Base-by-base conservation (phyloP, 2,888 invertebrate species). In the Onthophagus sagittarius region DNA sequence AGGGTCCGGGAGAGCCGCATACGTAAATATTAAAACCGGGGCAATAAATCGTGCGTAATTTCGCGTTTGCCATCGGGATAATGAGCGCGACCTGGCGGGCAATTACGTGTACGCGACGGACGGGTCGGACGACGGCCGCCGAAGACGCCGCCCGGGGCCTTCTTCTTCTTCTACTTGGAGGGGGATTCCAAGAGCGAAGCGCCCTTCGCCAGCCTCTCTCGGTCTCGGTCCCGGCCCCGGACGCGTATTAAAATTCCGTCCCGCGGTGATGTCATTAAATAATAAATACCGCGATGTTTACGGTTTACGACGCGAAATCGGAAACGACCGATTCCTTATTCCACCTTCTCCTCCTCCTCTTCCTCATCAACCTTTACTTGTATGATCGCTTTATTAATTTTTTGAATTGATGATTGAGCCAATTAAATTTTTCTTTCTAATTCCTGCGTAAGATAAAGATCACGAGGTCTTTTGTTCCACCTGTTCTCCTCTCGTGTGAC, bases 1-100 rank as follows among this genome's bases (percentile, higher is more conserved):
- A n/a, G 23, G 67, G 6, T n/a, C 31, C 23, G 15, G 67, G 67
- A 67, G 67, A 32, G 31, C 31, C 67, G 32, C 32, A 67, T 67
- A 67, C 67, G 67, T 67, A 67, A 67, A 67, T 67, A 67, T 67
- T 67, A 67, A 67, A 67, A 67, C 31, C 67, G 67, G 23, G 67
- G 31, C 67, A 15, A 67, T 67, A 67, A 67, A 67, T 67, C 67
- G 67, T 67, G 67, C 67, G 67, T 67, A 15, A 67, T 67, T 67
- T 67, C 67, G 67, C 67, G 32, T 67, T 67, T 32, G 67, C 67
- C 31, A 67, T 67, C 67, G 67, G 67, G 67, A 67, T 67, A 67
- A 67, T 67, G 67, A 67, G 67, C 67, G 67, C 67, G 67, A 67
- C 32, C 67, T 67, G 67, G 67, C 67, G 67, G 67, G 67, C 67